Evolutionary conservation across 2,113 vertebrate species (phyloP).

Genomic region (Caracal caracal): DNA sequence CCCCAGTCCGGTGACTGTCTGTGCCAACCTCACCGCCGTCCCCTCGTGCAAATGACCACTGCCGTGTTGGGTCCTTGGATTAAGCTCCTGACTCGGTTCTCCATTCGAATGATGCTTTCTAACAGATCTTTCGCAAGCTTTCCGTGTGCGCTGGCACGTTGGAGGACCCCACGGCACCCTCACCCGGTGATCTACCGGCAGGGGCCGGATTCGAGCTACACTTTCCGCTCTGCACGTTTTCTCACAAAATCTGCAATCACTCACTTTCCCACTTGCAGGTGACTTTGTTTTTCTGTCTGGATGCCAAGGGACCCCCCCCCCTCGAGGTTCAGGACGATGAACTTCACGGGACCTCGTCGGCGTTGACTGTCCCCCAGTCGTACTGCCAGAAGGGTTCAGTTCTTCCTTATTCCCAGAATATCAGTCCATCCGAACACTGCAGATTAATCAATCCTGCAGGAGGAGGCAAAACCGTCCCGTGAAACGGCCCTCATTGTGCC

Average conservation of each 20-base stretch:
- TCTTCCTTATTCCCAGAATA: neutral
- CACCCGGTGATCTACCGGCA: accelerated
- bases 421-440: neutral
- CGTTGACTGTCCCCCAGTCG: accelerated
- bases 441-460: neutral
- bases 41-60: too few species aligned
- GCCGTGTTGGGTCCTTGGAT: neutral
- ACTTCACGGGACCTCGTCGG: neutral
- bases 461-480: neutral
- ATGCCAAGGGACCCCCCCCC: too few species aligned
- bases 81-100: neutral
- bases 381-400: neutral
- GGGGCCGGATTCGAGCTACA: neutral
- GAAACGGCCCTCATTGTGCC: too few species aligned
- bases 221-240: neutral
- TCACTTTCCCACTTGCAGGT: neutral
- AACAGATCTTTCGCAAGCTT: too few species aligned
- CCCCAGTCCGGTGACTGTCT: too few species aligned
- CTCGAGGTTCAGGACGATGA: too few species aligned
- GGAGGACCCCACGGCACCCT: neutral
- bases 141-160: accelerated
- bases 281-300: neutral
- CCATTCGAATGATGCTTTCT: neutral
- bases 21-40: neutral
- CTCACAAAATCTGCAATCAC: neutral